Evolutionary conservation across 2,888 invertebrate species (phyloP).

Genomic region (Sphecodes monilicornis): DNA sequence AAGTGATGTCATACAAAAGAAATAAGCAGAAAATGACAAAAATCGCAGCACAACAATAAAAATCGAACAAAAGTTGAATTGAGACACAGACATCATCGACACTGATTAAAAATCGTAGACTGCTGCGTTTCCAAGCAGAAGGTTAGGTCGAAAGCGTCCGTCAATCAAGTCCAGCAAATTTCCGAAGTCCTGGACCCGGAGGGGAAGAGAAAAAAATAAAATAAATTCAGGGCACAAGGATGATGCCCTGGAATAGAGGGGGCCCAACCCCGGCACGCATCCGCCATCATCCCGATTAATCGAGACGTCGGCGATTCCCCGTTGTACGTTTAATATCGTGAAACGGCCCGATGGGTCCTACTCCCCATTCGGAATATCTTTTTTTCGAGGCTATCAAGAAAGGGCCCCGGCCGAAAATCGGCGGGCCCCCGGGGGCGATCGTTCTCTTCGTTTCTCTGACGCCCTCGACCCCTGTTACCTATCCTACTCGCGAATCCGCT

Average conservation of each 20-base stretch:
- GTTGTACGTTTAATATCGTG: constrained; percentile 56
- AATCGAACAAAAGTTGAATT: neutral
- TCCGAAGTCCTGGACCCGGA: neutral
- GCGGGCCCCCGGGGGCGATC: constrained; percentile 62
- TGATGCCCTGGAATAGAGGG: neutral
- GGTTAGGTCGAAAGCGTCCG: neutral
- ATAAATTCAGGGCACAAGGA: neutral
- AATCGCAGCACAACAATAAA: neutral
- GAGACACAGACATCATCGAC: neutral
- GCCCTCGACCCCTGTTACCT: constrained; percentile 50
- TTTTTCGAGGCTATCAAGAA: constrained; percentile 58
- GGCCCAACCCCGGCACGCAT: neutral
- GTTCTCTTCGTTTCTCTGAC: constrained; percentile 33
- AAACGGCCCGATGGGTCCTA: constrained; percentile 42
- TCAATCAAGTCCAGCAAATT: neutral
- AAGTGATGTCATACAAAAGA: too few species aligned
- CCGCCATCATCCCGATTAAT: constrained; percentile 37
- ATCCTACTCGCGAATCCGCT: constrained; percentile 63
- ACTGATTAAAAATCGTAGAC: neutral
- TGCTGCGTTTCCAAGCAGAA: neutral
- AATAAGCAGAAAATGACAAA: too few species aligned
- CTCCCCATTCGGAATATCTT: constrained; percentile 54
- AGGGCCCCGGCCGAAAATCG: constrained; percentile 58
- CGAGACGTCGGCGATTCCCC: constrained; percentile 38
- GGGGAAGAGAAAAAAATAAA: neutral